Evolutionary conservation across 2,113 vertebrate genomes (phyloP).

Genomic region (Nipponia nippon): DNA sequence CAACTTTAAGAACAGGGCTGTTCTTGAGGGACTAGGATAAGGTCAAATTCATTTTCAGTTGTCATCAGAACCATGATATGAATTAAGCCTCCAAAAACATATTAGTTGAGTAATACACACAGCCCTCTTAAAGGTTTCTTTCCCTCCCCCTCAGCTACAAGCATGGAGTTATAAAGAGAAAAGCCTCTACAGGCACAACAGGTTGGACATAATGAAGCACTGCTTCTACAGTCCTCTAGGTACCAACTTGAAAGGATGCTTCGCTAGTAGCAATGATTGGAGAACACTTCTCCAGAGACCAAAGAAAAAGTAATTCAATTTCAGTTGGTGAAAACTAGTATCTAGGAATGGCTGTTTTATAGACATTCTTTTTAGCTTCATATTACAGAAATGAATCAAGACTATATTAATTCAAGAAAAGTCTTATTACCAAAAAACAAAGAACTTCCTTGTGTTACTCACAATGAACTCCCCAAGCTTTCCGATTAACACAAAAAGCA

Average conservation of each 20-base stretch:
- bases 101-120: conserved; percentile 10
- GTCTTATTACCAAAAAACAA: conserved; percentile 26
- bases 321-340: conserved; percentile 46
- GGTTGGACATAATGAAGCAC: conserved; percentile 54
- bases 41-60: conserved; percentile 54
- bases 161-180: conserved; percentile 23
- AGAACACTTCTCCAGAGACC: conserved; percentile 52
- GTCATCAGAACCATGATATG: conserved; percentile 46
- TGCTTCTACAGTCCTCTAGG: conserved; percentile 54
- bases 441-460: conserved; percentile 27
- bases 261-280: conserved; percentile 15
- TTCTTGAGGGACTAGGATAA: neutral
- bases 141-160: neutral
- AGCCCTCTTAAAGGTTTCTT: neutral
- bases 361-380: conserved; percentile 48
- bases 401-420: conserved; percentile 53
- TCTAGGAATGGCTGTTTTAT: conserved; percentile 44
- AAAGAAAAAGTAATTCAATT: conserved; percentile 64
- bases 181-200: conserved; percentile 36
- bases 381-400: conserved; percentile 60
- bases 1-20: neutral
- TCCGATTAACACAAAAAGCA: neutral
- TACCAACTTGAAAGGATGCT: conserved; percentile 42
- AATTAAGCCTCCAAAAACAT: conserved; percentile 35
- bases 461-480: conserved; percentile 14